These are phyloP conservation scores for Poecilus cupreus DNA, from an alignment of 2,888 invertebrate genomes.

Conservation along the genomic window DNA sequence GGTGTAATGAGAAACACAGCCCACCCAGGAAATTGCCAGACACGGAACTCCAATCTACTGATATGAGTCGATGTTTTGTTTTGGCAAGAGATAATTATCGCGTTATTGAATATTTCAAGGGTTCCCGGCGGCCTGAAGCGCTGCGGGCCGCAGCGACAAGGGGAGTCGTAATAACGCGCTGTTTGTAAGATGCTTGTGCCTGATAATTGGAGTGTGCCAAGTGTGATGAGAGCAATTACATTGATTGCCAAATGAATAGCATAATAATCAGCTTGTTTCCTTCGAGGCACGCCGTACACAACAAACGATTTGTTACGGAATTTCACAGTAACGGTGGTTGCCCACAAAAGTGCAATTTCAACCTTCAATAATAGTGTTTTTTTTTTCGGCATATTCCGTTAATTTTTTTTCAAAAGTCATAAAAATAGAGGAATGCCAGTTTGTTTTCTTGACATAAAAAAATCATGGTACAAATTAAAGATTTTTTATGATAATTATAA, in stretches of 20 bases:
- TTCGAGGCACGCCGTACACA: not conserved
- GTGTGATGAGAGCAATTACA: constrained; percentile 53
- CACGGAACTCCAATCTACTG: constrained; percentile 52
- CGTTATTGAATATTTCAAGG: constrained; percentile 57
- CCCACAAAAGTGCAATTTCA: not conserved
- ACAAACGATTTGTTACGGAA: constrained; percentile 1
- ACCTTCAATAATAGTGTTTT: no score
- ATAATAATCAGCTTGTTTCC: constrained; percentile 53
- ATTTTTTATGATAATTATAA: no score
- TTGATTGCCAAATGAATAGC: constrained; percentile 54
- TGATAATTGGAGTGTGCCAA: constrained; percentile 48
- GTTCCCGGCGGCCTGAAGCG: not conserved
- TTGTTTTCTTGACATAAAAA: no score
- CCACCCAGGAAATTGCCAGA: constrained; percentile 47
- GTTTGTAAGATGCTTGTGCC: constrained; percentile 42
- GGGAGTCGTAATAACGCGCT: constrained; percentile 18
- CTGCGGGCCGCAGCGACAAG: not conserved
- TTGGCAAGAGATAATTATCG: constrained; percentile 50
- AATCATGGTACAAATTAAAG: no score
- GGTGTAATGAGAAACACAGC: constrained; percentile 54
- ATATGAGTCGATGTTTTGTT: constrained; percentile 57
- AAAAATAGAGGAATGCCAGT: no score
- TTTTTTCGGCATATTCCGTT: no score
- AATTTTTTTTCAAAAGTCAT: no score
- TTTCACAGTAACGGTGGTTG: not conserved